Evolutionary conservation across 2,888 invertebrate genomes (phyloP).

Genomic region (Rhingia rostrata): DNA sequence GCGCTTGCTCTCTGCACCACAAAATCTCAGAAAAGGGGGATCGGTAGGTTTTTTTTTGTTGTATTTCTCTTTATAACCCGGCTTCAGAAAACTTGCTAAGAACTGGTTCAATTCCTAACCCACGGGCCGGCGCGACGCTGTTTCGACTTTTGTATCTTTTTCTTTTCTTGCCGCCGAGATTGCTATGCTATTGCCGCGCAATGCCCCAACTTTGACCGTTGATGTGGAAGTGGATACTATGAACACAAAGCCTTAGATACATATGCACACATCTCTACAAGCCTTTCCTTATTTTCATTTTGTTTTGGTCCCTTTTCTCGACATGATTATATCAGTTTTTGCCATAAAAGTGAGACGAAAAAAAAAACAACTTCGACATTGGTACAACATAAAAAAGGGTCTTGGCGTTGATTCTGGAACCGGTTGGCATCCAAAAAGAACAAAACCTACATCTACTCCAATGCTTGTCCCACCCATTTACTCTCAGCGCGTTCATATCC

Average conservation of each 20-base stretch:
- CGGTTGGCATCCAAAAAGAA: slow-evolving; percentile 67
- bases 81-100: slow-evolving; percentile 58
- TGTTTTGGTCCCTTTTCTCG: slow-evolving; percentile 64
- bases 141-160: slow-evolving; percentile 32
- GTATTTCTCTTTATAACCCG: slow-evolving; percentile 28
- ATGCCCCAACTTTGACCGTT: slow-evolving; percentile 62
- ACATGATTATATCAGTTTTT: slow-evolving; percentile 53
- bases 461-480: slow-evolving; percentile 48
- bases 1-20: slow-evolving; percentile 10
- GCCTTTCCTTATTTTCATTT: slow-evolving; percentile 55
- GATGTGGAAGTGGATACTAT: slow-evolving; percentile 31
- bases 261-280: neutral
- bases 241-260: slow-evolving; percentile 11
- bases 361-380: slow-evolving; percentile 39
- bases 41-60: slow-evolving; percentile 15
- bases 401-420: slow-evolving; percentile 49
- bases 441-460: neutral
- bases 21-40: slow-evolving; percentile 32
- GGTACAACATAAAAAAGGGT: slow-evolving; percentile 68
- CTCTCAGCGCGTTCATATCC: slow-evolving; percentile 39
- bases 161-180: slow-evolving; percentile 38
- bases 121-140: slow-evolving; percentile 37
- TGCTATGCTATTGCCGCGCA: slow-evolving; percentile 45
- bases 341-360: slow-evolving; percentile 32
- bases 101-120: slow-evolving; percentile 70